Evolutionary conservation across 2,888 invertebrate species (phyloP).

Genomic region (Cephus pulcher): DNA sequence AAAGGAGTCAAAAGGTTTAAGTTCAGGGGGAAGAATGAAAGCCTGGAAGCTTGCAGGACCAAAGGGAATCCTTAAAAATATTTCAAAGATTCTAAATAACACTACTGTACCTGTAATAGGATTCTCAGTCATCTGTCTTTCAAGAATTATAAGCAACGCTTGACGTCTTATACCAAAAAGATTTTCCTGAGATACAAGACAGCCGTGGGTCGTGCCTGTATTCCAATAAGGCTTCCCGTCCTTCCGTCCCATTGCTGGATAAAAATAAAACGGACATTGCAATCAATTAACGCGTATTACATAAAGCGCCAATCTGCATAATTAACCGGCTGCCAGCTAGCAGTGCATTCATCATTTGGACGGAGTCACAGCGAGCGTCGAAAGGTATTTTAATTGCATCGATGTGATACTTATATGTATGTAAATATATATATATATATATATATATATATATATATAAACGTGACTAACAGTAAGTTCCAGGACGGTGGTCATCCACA

Average conservation of each 20-base stretch:
- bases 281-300: conserved; percentile 57
- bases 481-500: too few species aligned
- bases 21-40: neutral
- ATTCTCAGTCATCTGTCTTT: neutral
- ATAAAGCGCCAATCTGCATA: conserved; percentile 56
- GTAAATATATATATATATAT: too few species aligned
- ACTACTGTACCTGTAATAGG: neutral
- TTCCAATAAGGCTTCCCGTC: conserved; percentile 47
- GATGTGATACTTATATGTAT: conserved; percentile 2
- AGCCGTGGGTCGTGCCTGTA: conserved; percentile 27
- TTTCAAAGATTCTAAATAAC: neutral
- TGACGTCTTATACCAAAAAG: neutral
- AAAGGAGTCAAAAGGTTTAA: neutral
- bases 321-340: conserved; percentile 47
- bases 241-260: conserved; percentile 41
- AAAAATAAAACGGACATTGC: conserved; percentile 48
- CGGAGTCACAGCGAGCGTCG: conserved; percentile 32
- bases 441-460: neutral
- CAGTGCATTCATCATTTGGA: conserved; percentile 48
- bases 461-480: too few species aligned
- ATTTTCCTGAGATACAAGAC: neutral
- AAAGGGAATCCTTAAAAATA: neutral
- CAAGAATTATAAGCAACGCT: neutral
- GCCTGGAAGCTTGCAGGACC: neutral
- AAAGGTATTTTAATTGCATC: conserved; percentile 46